Evolutionary conservation across 2,888 invertebrate species (phyloP).

Genomic region (Bombylius discolor): DNA sequence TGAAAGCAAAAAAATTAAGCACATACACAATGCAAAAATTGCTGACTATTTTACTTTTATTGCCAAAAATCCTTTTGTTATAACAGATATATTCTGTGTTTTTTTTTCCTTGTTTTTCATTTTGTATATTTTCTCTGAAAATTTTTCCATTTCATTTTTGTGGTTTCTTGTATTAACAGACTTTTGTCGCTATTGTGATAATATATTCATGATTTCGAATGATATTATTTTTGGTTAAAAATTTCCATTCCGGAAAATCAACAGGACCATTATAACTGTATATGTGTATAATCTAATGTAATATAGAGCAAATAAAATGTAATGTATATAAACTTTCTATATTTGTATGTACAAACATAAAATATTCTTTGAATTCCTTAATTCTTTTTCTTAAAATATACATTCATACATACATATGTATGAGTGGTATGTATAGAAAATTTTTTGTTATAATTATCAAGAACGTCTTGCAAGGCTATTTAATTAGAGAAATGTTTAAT

Average conservation of each 20-base stretch:
- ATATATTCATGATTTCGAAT: slow-evolving; percentile 8
- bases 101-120: no score
- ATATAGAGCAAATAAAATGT: background rate
- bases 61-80: background rate
- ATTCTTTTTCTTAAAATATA: background rate
- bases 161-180: slow-evolving; percentile 1
- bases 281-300: background rate
- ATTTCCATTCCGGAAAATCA: slow-evolving; percentile 6
- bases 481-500: slow-evolving; percentile 7
- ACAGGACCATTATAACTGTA: slow-evolving; percentile 3
- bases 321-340: background rate
- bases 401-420: background rate
- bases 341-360: background rate
- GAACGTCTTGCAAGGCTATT: slow-evolving; percentile 1
- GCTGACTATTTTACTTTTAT: background rate
- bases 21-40: background rate
- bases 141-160: background rate
- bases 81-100: background rate
- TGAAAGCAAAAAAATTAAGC: background rate
- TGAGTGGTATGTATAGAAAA: background rate
- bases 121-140: no score
- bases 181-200: slow-evolving; percentile 5
- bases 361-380: background rate
- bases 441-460: background rate
- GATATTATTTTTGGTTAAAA: background rate